Conservation (phyloP, 2,797 vertebrate genomes). For the Dicrostonyx torquatus region DNA sequence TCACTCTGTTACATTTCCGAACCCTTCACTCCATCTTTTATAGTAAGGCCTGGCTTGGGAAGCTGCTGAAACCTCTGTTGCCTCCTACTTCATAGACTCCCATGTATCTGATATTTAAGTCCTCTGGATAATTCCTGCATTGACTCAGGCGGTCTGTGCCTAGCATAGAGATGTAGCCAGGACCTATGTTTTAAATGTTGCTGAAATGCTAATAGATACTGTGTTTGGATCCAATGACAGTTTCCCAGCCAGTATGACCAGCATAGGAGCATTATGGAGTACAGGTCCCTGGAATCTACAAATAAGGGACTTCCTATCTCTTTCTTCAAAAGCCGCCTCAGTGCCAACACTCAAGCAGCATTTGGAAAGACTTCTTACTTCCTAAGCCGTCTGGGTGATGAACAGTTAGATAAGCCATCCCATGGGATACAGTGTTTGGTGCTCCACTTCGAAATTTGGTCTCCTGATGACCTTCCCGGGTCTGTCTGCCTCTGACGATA, state of each 20-base stretch:
- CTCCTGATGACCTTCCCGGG: neutral
- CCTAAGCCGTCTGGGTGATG: neutral
- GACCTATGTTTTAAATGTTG: neutral
- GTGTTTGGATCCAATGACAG: neutral
- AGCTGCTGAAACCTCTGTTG: neutral
- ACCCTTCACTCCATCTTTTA: neutral
- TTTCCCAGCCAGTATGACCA: neutral
- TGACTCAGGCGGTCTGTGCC: neutral
- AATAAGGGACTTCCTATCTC: neutral
- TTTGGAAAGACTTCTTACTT: constrained; percentile 11
- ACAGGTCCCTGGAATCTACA: neutral
- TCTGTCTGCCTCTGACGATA: neutral
- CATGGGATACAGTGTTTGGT: neutral
- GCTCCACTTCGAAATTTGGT: neutral
- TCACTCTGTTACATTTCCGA: neutral
- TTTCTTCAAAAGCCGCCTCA: constrained; percentile 17
- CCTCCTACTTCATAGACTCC: no score
- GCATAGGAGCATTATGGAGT: neutral
- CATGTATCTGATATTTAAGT: neutral
- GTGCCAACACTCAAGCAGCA: neutral
- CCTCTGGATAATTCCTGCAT: neutral
- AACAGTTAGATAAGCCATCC: neutral
- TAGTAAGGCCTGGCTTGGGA: neutral
- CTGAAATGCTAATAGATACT: neutral
- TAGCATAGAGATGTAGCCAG: neutral